phyloP scores from a whole-genome alignment of 2,113 vertebrate genomes.

The Thalassoma bifasciatum region DNA sequence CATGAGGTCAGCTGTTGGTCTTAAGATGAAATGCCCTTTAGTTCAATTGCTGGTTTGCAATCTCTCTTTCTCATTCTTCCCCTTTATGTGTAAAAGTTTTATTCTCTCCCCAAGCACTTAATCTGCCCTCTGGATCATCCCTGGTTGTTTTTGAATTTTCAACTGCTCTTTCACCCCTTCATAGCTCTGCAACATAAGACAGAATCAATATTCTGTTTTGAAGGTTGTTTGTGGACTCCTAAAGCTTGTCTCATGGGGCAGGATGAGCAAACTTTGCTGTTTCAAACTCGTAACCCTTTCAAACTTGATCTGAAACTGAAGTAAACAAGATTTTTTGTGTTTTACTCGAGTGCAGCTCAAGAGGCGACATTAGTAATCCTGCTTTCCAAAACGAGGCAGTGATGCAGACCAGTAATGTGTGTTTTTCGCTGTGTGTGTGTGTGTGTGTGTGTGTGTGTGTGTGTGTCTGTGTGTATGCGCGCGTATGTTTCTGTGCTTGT shows the following conservation, averaged over 20 bases:
- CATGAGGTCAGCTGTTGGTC: constrained; percentile 55
- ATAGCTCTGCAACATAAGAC: constrained; percentile 38
- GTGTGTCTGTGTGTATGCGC: background rate
- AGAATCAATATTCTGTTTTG: constrained; percentile 41
- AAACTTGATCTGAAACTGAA: background rate
- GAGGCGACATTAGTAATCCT: background rate
- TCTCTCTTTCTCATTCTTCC: background rate
- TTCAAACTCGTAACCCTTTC: constrained; percentile 4
- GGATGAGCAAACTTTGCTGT: background rate
- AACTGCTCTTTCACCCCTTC: constrained; percentile 30
- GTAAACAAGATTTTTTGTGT: background rate
- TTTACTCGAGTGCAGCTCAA: background rate
- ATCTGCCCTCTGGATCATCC: constrained; percentile 36
- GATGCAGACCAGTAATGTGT: constrained; percentile 31
- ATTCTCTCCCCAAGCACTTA: constrained; percentile 22
- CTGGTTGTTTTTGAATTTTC: constrained; percentile 34
- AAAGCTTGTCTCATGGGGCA: constrained; percentile 5
- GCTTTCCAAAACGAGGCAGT: constrained; percentile 11
- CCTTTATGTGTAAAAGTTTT: constrained; percentile 24
- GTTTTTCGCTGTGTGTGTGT: no score
- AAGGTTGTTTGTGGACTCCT: constrained; percentile 18
- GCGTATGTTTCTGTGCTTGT: background rate
- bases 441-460: no score
- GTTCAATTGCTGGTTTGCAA: constrained; percentile 6
- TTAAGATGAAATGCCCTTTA: constrained; percentile 50